Evolutionary conservation across 1,140 invertebrate genomes (phyloP).

Genomic region (Drosophila pseudoobscura): DNA sequence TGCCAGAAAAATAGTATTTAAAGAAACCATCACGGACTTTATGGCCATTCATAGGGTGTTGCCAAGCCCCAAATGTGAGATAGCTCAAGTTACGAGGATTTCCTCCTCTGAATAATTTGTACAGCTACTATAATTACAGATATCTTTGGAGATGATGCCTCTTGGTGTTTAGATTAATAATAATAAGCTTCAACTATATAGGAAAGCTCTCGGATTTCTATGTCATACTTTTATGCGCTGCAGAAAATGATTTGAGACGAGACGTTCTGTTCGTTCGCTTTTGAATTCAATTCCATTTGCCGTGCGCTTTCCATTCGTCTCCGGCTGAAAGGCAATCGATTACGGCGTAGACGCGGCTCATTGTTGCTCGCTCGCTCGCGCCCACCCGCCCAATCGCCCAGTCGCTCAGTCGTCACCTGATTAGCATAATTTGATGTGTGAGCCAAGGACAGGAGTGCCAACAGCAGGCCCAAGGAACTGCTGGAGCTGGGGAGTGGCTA

Average conservation of each 20-base stretch:
- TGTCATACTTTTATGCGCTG: slow-evolving; percentile 46
- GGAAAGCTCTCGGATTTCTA: slow-evolving; percentile 8
- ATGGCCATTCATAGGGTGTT: too few species aligned
- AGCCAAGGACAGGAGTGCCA: slow-evolving; percentile 40
- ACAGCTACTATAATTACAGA: too few species aligned
- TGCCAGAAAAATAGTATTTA: not conserved
- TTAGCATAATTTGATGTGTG: slow-evolving; percentile 73
- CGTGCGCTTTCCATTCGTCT: slow-evolving; percentile 25
- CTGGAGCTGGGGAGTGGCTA: not conserved
- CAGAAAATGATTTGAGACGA: slow-evolving; percentile 41
- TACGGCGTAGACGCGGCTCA: slow-evolving; percentile 33
- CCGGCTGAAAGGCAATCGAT: slow-evolving; percentile 56
- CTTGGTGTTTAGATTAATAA: too few species aligned
- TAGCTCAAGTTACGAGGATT: too few species aligned
- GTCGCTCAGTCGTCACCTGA: slow-evolving; percentile 44
- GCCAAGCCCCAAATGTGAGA: too few species aligned
- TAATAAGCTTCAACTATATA: too few species aligned
- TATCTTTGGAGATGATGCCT: too few species aligned
- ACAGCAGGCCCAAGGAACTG: not conserved
- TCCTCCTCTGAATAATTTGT: too few species aligned
- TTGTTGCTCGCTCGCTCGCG: slow-evolving; percentile 21
- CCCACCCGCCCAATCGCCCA: too few species aligned
- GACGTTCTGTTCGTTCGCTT: slow-evolving; percentile 1
- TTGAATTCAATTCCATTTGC: slow-evolving; percentile 48
- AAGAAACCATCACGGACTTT: not conserved